Evolutionary conservation across 1,140 invertebrate genomes (phyloP).

Genomic region (Aphidius ervi): DNA sequence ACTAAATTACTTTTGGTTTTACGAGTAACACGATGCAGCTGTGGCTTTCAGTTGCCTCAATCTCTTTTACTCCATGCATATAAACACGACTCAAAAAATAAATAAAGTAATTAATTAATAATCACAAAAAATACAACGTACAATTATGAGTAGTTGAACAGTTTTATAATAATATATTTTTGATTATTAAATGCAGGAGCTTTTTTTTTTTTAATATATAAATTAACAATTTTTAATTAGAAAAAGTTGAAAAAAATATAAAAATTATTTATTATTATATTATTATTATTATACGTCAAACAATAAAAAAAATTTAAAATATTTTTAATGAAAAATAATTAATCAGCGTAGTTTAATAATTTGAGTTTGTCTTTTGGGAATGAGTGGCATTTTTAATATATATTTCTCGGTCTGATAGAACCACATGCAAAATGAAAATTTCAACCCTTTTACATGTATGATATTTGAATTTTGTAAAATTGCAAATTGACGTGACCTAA

Average conservation of each 20-base stretch:
- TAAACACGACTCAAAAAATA: not conserved
- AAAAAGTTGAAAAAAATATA: too few relatives aligned
- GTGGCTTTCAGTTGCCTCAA: too few relatives aligned
- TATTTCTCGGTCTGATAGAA: too few relatives aligned
- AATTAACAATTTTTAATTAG: too few relatives aligned
- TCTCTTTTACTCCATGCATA: not conserved
- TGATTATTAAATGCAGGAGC: too few relatives aligned
- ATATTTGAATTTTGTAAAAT: constrained; percentile 18
- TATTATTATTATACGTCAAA: too few relatives aligned
- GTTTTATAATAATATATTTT: too few relatives aligned
- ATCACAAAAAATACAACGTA: not conserved
- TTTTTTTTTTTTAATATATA: too few relatives aligned
- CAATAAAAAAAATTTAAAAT: not conserved
- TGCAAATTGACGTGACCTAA: constrained; percentile 29
- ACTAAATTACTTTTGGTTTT: constrained; percentile 25
- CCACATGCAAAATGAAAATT: constrained; percentile 3
- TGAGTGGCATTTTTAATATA: too few relatives aligned
- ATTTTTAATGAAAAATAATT: not conserved
- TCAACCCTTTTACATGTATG: constrained; percentile 16
- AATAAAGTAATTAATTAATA: constrained; percentile 2
- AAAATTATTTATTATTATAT: too few relatives aligned
- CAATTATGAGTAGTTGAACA: too few relatives aligned
- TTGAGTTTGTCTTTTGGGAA: not conserved
- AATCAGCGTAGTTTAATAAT: constrained; percentile 20
- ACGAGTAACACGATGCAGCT: constrained; percentile 25